Percentiles rank a stretch among this genome's conserved stretches.
phyloP scores from a whole-genome alignment of 30 jellyfish, hydroid and myxozoan genomes.

The Rhopilema esculentum region DNA sequence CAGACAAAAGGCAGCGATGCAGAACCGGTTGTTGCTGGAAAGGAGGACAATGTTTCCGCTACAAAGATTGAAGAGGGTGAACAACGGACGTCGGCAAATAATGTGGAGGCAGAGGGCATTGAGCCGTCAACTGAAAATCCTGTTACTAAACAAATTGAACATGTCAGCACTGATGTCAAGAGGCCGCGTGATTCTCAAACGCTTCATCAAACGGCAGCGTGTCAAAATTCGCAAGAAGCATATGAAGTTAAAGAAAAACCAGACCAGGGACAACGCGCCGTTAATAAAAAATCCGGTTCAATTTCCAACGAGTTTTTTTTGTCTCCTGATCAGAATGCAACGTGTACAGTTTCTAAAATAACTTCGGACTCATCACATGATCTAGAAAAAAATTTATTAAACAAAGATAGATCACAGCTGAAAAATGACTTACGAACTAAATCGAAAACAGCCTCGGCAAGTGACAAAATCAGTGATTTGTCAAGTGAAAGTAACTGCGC shows the following conservation, averaged over 20 bases:
- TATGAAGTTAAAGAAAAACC: background rate
- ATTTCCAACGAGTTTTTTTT: background rate
- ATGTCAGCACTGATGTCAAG: too few relatives aligned
- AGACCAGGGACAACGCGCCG: background rate
- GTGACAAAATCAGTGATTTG: background rate
- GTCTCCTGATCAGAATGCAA: background rate
- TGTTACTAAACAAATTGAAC: too few relatives aligned
- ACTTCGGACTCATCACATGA: too few relatives aligned
- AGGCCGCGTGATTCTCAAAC: background rate
- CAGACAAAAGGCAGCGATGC: slow-evolving; percentile 1
- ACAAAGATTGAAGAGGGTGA: background rate
- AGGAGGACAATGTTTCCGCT: background rate
- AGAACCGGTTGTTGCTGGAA: background rate
- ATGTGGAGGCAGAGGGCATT: background rate
- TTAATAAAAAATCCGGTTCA: background rate
- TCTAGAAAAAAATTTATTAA: too few relatives aligned
- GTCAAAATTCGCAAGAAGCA: background rate
- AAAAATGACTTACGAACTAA: background rate
- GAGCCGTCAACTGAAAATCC: background rate
- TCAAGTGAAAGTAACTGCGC: background rate
- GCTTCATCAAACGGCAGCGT: background rate
- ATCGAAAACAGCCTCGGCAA: background rate
- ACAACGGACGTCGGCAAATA: background rate
- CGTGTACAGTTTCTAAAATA: background rate
- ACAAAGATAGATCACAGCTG: too few relatives aligned